Evolutionary conservation across 2,888 invertebrate species (phyloP).

Genomic region (Luffia ferchaultella): DNA sequence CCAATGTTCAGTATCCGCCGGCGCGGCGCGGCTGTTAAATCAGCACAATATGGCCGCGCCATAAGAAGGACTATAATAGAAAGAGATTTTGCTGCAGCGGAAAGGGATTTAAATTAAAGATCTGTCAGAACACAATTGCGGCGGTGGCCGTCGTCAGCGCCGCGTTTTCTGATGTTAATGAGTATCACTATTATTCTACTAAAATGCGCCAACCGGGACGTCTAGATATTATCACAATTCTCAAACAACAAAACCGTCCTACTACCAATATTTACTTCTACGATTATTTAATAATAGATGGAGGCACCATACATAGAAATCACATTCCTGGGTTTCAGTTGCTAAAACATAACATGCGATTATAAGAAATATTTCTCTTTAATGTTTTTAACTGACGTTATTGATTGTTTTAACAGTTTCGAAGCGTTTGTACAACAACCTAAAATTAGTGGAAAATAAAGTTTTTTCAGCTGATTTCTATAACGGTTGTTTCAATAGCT

Average conservation of each 20-base stretch:
- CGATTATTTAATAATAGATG: too few species aligned
- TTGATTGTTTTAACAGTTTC: too few species aligned
- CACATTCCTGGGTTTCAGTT: too few species aligned
- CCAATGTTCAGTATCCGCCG: neutral
- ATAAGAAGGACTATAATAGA: neutral
- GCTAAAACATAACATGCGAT: too few species aligned
- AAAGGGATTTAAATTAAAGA: neutral
- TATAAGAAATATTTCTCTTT: too few species aligned
- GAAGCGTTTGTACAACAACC: too few species aligned
- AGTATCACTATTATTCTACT: neutral
- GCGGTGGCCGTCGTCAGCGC: neutral
- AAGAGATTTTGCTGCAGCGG: neutral
- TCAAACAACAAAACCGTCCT: neutral
- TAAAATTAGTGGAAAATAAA: too few species aligned
- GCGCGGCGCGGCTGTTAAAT: neutral
- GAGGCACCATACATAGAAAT: too few species aligned
- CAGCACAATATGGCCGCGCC: neutral
- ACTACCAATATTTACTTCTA: neutral
- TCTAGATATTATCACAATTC: neutral
- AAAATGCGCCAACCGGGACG: neutral
- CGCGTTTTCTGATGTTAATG: neutral
- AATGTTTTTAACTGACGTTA: too few species aligned
- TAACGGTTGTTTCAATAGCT: too few species aligned
- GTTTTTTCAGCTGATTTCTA: too few species aligned
- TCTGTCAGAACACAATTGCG: neutral